phyloP scores from a whole-genome alignment of 2,888 invertebrate genomes.

The Lepetodrilus schrolli region DNA sequence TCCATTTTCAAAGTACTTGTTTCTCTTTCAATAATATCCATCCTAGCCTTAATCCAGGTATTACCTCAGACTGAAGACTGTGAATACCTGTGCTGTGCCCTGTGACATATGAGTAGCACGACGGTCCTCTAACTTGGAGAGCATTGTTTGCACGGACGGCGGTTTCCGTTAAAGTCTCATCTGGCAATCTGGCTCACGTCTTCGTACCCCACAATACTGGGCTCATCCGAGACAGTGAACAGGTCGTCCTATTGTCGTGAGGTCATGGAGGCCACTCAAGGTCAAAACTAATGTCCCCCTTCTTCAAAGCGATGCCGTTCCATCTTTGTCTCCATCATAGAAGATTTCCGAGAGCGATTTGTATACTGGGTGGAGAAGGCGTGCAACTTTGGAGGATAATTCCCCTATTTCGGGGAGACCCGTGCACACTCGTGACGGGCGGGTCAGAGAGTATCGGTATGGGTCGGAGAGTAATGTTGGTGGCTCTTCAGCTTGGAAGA shows the following conservation, averaged over 20 bases:
- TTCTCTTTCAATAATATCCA: background rate
- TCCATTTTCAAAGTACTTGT: too few species aligned
- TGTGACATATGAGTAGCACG: too few species aligned
- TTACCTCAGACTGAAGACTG: background rate
- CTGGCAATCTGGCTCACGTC: background rate
- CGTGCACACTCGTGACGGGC: background rate
- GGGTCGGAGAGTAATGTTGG: background rate
- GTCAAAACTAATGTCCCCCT: background rate
- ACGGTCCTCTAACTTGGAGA: too few species aligned
- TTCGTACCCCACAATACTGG: background rate
- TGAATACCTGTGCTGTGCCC: background rate
- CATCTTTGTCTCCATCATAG: slow-evolving; percentile 6
- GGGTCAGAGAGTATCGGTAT: too few species aligned
- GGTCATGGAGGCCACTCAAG: background rate
- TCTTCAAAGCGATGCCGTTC: background rate
- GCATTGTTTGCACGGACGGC: background rate
- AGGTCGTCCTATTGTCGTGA: slow-evolving; percentile 23
- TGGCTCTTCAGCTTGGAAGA: background rate
- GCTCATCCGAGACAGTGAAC: background rate
- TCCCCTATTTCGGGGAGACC: background rate
- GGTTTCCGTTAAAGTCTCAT: background rate
- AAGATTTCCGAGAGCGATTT: background rate
- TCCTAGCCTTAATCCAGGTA: background rate
- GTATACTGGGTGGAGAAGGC: background rate
- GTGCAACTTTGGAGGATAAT: background rate